Evolutionary conservation across 2,113 vertebrate genomes (phyloP).

Genomic region (Leucosticte australis): DNA sequence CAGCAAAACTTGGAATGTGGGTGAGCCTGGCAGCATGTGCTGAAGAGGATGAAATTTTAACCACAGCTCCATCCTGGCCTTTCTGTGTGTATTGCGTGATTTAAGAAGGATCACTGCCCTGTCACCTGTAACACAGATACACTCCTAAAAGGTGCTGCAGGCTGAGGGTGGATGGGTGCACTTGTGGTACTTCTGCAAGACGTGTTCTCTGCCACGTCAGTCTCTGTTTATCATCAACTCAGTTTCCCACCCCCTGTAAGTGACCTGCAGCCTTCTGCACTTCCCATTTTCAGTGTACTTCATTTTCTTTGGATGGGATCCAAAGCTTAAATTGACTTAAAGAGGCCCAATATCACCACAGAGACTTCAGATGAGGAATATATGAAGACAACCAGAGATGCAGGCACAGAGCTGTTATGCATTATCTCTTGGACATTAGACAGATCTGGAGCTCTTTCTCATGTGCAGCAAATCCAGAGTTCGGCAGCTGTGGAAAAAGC

Average conservation of each 20-base stretch:
- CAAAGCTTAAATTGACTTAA: slow-evolving; percentile 19
- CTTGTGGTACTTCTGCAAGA: not conserved
- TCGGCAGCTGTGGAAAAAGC: not conserved
- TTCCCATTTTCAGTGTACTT: not conserved
- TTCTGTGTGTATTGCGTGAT: not conserved
- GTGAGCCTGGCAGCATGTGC: not conserved
- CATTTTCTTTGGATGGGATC: not conserved
- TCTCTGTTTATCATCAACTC: not conserved
- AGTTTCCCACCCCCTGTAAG: not conserved
- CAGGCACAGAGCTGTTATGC: not conserved
- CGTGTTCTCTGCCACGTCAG: not conserved
- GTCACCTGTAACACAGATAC: not conserved
- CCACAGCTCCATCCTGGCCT: not conserved
- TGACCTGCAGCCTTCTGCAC: not conserved
- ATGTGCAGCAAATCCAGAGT: not conserved
- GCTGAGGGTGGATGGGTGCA: not conserved
- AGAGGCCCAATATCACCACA: not conserved
- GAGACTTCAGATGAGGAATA: not conserved
- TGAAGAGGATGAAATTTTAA: not conserved
- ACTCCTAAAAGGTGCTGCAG: not conserved
- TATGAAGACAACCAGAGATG: not conserved
- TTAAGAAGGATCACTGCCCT: not conserved
- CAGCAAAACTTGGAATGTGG: not conserved
- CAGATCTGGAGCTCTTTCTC: not conserved
- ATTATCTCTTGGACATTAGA: not conserved